Evolutionary conservation across 2,888 invertebrate genomes (phyloP).

Genomic region (Hirudinaria manillensis): DNA sequence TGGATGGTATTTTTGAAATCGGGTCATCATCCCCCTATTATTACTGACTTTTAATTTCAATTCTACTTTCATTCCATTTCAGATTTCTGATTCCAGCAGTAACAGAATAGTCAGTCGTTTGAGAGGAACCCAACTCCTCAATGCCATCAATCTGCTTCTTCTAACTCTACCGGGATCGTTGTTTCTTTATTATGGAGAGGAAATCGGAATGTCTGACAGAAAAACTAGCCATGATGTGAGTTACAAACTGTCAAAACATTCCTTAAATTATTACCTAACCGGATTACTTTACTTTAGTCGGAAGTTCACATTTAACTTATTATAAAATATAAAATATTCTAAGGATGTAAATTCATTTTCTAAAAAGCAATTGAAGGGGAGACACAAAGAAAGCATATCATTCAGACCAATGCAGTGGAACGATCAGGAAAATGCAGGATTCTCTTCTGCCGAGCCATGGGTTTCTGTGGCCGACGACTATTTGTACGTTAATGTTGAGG

Average conservation of each 20-base stretch:
- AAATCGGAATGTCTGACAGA: conserved; percentile 66
- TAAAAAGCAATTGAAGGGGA: no score
- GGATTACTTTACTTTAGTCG: no score
- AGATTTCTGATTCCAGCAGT: conserved; percentile 33
- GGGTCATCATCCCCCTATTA: no score
- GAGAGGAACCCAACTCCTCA: conserved; percentile 56
- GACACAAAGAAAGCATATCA: conserved; percentile 31
- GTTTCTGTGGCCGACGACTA: conserved; percentile 45
- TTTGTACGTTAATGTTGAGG: conserved; percentile 45
- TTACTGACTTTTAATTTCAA: no score
- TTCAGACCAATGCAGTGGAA: conserved; percentile 55
- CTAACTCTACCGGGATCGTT: conserved; percentile 76
- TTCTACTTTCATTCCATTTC: not conserved
- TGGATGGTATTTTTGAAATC: conserved; percentile 44
- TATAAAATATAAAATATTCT: no score
- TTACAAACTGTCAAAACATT: no score
- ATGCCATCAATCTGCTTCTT: conserved; percentile 74
- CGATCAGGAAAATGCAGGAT: conserved; percentile 45
- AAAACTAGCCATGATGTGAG: no score
- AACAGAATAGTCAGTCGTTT: conserved; percentile 58
- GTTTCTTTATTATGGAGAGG: conserved; percentile 81
- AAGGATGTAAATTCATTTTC: no score
- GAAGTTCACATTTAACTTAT: no score
- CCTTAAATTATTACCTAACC: no score
- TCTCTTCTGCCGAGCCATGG: conserved; percentile 43